Evolutionary conservation across 2,113 vertebrate genomes (phyloP).

Genomic region (Microcebus lehilahytsara): DNA sequence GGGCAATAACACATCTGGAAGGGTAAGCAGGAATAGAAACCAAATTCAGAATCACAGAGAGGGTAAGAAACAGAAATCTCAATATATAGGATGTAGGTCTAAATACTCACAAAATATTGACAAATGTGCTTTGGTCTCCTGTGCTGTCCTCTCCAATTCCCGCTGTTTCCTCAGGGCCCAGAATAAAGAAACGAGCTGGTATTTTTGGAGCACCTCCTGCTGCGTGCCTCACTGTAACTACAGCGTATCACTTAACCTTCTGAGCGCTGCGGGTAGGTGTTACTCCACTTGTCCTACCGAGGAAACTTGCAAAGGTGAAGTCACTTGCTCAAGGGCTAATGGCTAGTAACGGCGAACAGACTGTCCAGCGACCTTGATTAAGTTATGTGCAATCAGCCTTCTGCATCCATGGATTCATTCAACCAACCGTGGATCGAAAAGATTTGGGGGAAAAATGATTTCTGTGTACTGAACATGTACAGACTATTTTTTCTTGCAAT

Average conservation of each 20-base stretch:
- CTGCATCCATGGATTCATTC: not conserved
- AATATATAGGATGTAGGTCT: not conserved
- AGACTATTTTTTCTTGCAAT: not conserved
- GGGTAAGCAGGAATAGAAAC: not conserved
- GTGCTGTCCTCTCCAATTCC: not conserved
- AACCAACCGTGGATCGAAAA: not conserved
- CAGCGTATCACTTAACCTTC: not conserved
- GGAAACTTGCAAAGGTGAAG: not conserved
- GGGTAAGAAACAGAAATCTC: not conserved
- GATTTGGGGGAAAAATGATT: not conserved
- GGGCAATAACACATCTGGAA: not conserved
- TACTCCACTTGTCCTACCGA: not conserved
- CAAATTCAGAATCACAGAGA: not conserved
- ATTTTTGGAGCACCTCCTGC: not conserved
- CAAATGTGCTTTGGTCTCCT: not conserved
- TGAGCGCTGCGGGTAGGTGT: not conserved
- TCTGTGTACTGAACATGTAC: not conserved
- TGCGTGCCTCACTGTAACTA: not conserved
- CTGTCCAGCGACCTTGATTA: rapidly evolving
- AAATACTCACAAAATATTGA: not conserved
- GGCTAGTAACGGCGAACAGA: not conserved
- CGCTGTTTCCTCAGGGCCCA: not conserved
- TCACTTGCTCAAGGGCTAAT: not conserved
- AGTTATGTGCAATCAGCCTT: not conserved
- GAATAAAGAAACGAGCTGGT: not conserved